Percentiles rank a stretch among this genome's conserved stretches.
Evolutionary conservation across 2,888 invertebrate species (phyloP).

Genomic region (Eudemis profundana): DNA sequence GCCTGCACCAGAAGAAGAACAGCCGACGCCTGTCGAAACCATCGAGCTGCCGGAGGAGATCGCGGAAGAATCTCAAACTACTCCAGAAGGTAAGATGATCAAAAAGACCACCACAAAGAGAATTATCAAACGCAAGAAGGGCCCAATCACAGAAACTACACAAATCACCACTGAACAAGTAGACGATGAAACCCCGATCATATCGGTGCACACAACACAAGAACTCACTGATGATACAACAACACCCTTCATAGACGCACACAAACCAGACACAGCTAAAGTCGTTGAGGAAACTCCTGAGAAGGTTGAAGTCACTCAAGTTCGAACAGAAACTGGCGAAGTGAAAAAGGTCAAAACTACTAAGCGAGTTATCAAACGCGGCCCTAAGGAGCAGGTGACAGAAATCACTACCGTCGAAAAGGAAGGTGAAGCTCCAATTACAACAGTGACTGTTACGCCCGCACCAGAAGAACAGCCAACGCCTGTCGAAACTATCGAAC

Average conservation of each 20-base stretch:
- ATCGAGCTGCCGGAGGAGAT: constrained; percentile 46
- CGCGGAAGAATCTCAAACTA: constrained; percentile 60
- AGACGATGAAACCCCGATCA: constrained; percentile 57
- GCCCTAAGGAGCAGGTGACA: background rate
- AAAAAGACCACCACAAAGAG: constrained; percentile 54
- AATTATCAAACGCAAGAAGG: constrained; percentile 50
- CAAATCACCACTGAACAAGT: constrained; percentile 61
- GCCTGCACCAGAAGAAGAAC: background rate
- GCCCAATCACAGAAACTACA: constrained; percentile 54
- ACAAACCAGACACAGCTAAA: background rate
- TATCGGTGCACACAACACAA: constrained; percentile 48
- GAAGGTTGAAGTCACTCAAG: constrained; percentile 31
- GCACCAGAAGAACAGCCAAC: background rate
- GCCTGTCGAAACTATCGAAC: background rate
- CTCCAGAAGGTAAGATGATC: constrained; percentile 51
- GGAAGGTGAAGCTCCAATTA: background rate
- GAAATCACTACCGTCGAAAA: background rate
- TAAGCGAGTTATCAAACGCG: background rate
- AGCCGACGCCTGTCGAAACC: background rate
- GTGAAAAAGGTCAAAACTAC: constrained; percentile 28
- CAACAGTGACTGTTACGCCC: background rate
- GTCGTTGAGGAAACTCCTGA: background rate
- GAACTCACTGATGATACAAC: background rate
- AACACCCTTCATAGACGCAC: background rate
- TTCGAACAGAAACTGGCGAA: constrained; percentile 53